These are phyloP conservation scores for Cydia pomonella DNA, from an alignment of 1,140 invertebrate species.

Conservation along the genomic window DNA sequence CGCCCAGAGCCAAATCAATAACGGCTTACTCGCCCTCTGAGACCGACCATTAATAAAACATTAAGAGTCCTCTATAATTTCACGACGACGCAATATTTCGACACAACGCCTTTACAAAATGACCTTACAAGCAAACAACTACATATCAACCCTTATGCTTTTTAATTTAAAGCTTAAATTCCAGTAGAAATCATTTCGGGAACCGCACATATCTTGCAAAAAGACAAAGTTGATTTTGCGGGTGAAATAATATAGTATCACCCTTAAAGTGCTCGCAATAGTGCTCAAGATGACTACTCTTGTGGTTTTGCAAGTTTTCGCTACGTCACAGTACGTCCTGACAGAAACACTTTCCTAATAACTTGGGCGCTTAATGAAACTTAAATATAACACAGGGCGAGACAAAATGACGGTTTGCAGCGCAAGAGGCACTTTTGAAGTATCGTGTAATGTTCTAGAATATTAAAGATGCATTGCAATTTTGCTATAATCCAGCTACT, in stretches of 20 bases:
- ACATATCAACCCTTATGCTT: background rate
- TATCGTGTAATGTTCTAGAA: background rate
- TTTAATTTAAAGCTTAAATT: background rate
- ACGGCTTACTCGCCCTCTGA: conserved; percentile 17
- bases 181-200: background rate
- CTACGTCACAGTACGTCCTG: background rate
- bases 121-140: background rate
- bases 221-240: background rate
- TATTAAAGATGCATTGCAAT: conserved; percentile 1
- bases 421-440: background rate
- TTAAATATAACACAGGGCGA: conserved; percentile 17
- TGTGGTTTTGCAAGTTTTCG: background rate
- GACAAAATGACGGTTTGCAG: conserved; percentile 14
- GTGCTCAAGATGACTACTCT: background rate
- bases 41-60: conserved; percentile 33
- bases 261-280: background rate
- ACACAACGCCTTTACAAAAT: conserved; percentile 11
- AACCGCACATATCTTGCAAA: background rate
- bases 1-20: conserved; percentile 21
- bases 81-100: conserved; percentile 32
- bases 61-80: conserved; percentile 33
- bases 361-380: conserved; percentile 32
- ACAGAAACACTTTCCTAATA: conserved; percentile 31
- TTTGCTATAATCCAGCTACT: background rate
- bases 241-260: background rate